phyloP scores from a whole-genome alignment of 2,888 invertebrate species.

The Pocota personata region DNA sequence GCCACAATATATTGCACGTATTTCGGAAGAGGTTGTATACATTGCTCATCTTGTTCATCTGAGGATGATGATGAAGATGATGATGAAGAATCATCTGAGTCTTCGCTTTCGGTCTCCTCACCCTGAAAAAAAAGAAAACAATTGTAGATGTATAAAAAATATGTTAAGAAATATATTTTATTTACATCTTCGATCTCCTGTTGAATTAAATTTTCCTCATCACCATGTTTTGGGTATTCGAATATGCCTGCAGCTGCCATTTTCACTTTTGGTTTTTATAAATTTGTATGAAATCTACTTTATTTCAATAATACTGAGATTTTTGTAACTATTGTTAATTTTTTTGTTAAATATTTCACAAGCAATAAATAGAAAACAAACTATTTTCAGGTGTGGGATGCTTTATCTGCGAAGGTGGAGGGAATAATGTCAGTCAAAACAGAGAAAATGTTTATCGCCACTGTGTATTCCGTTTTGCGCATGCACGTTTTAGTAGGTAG shows the following conservation, averaged over 20 bases:
- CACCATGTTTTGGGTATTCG: not conserved
- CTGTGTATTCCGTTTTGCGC: not conserved
- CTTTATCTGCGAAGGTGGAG: not conserved
- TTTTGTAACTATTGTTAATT: too few relatives aligned
- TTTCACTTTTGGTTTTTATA: not conserved
- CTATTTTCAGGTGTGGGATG: not conserved
- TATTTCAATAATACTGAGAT: too few relatives aligned
- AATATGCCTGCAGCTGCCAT: not conserved
- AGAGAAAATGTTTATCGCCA: not conserved
- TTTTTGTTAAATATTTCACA: too few relatives aligned
- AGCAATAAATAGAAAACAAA: too few relatives aligned
- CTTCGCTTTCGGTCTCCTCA: not conserved
- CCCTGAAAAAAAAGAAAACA: not conserved
- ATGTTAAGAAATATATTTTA: not conserved
- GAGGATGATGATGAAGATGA: not conserved
- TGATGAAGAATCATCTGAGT: not conserved
- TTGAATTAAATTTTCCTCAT: not conserved
- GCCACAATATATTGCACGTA: not conserved
- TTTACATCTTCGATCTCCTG: not conserved
- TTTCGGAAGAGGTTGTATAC: not conserved
- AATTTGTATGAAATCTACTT: not conserved
- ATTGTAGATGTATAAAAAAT: not conserved
- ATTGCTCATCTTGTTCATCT: not conserved
- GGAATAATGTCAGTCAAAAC: not conserved
- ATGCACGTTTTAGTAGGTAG: not conserved